Base-by-base conservation (phyloP, 2,888 invertebrate genomes). In the Stramonita haemastoma region DNA sequence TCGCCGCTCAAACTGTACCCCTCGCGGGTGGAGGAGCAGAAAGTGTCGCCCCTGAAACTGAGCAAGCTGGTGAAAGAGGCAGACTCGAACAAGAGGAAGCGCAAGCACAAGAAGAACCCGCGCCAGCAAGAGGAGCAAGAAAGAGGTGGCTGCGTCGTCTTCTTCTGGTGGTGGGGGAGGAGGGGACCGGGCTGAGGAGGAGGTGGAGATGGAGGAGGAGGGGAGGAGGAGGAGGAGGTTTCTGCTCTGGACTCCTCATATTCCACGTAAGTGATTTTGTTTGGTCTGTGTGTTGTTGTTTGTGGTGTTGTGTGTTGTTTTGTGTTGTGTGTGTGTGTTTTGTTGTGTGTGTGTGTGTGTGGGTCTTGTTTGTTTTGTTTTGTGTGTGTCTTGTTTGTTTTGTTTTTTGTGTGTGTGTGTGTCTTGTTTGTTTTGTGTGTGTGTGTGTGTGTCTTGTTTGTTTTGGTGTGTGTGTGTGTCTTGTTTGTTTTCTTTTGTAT, bases 11-110 rank as follows among this genome's bases (percentile, higher is more conserved):
- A 46, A 46, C 4, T 94, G 2, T 93, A 93, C 87, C 88, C 92
- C 4, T 94, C 94, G 66, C 91, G 91, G 57, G 34, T 19, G 26
- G 84, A 84, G 56, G 84, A n/a, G n/a, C n/a, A 79, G 73, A 84
- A 32, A 57, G 81, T 70, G 57, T 29, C 84, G 1, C 56, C 29
- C 1, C n/a, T 66, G 13, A 90, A 89, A 57, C 32, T 87, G 17
- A 87, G 56, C 46, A 57, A 83, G 77, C 22, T 89, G 29, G 87
- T 77, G 46, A 87, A 87, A 32, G 81, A 77, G 13, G 36, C 70
- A 11, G 56, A 73, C 77, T 32, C 77, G 0, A 32, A 32, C 32
- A 83, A 83, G 87, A 15, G 85, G 19, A 88, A 83, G 66, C 89
- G 66, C 32, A 87, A 87, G 81, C n/a, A 66, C 26, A 86, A 88